phyloP scores from a whole-genome alignment of 2,113 vertebrate genomes.

The Leptocoma aspasia region DNA sequence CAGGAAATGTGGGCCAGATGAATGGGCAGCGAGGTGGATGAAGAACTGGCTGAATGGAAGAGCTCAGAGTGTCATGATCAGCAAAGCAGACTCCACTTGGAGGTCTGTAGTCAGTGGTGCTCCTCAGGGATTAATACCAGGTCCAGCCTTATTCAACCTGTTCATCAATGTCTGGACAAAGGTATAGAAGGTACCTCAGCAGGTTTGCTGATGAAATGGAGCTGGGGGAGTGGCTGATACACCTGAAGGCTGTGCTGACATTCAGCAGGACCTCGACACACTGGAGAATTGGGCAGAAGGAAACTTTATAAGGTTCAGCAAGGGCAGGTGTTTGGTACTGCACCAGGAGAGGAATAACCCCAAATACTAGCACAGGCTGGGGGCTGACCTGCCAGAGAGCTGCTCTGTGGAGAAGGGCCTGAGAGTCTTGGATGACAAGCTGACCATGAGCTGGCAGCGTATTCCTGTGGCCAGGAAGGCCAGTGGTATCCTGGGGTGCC shows the following conservation, averaged over 20 bases:
- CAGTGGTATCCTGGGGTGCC: background rate
- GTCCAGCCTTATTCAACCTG: background rate
- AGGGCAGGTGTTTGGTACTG: background rate
- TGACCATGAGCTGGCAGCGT: background rate
- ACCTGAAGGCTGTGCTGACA: background rate
- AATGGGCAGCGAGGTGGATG: background rate
- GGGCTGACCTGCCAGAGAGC: background rate
- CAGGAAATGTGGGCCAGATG: background rate
- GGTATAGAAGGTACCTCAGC: background rate
- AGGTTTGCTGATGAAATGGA: background rate
- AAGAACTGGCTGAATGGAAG: background rate
- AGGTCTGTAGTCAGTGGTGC: background rate
- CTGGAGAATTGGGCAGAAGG: background rate
- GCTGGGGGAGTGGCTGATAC: background rate
- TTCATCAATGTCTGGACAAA: background rate
- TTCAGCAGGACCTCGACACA: background rate
- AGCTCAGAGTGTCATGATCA: accelerated
- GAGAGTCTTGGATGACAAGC: background rate
- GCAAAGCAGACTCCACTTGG: background rate
- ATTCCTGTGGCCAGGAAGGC: background rate
- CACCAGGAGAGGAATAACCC: background rate
- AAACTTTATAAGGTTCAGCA: background rate
- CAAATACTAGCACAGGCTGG: background rate
- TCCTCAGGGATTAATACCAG: background rate
- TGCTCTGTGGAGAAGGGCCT: background rate